A percentile compares a stretch with the other conserved stretches of the same genome.
Conservation (phyloP, 2,797 vertebrate species). For the Leontocebus nigricollis region DNA sequence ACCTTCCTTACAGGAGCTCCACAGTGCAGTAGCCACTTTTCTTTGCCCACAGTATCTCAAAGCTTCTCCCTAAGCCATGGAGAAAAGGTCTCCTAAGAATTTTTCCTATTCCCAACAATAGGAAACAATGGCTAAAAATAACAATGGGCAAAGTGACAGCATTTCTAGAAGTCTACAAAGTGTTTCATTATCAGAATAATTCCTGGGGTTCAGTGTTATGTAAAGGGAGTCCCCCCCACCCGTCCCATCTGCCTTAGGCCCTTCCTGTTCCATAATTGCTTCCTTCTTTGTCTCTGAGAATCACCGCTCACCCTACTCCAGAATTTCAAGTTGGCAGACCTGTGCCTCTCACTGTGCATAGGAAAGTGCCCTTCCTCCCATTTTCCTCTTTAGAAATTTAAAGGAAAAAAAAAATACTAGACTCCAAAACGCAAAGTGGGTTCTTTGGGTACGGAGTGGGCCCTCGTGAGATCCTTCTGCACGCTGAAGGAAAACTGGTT, state of each 20-base stretch:
- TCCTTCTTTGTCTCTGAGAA: neutral
- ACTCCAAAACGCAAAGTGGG: neutral
- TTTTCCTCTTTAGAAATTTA: neutral
- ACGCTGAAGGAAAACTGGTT: neutral
- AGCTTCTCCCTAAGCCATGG: neutral
- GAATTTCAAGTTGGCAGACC: neutral
- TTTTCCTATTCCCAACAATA: slow-evolving; percentile 45
- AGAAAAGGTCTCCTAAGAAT: slow-evolving; percentile 51
- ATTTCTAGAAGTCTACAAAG: slow-evolving; percentile 46
- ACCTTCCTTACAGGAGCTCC: neutral
- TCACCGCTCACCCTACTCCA: no score
- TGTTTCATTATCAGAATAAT: slow-evolving; percentile 43
- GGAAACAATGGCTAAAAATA: slow-evolving; percentile 75
- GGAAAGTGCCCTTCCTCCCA: neutral
- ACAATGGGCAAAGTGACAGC: slow-evolving; percentile 55
- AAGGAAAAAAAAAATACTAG: neutral
- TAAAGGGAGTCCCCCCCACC: neutral
- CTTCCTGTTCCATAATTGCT: neutral
- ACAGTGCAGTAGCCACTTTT: neutral
- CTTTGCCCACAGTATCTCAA: neutral
- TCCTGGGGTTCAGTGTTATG: slow-evolving; percentile 31
- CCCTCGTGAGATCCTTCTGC: neutral
- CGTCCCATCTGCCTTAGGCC: neutral
- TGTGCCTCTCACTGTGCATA: neutral
- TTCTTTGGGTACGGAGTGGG: neutral